phyloP scores from a whole-genome alignment of 2,113 vertebrate genomes.

The Hystrix cristata region DNA sequence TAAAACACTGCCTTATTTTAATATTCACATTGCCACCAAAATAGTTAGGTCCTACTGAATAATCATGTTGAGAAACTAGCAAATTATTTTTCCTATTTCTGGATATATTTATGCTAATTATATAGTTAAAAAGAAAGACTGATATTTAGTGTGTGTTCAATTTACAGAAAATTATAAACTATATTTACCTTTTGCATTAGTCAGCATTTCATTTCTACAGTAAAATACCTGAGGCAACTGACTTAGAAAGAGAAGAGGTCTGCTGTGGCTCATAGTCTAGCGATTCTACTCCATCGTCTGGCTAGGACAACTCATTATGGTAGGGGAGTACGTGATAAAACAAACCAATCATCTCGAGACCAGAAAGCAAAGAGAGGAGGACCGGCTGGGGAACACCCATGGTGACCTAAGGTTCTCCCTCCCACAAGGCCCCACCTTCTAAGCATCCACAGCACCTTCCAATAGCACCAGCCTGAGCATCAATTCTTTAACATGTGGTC shows the following conservation, averaged over 20 bases:
- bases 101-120: not conserved
- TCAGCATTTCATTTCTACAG: not conserved
- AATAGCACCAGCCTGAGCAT: not conserved
- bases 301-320: not conserved
- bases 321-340: no score
- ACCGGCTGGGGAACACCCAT: not conserved
- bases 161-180: not conserved
- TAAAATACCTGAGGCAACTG: not conserved
- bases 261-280: not conserved
- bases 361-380: not conserved
- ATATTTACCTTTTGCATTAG: not conserved
- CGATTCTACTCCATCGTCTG: not conserved
- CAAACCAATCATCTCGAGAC: not conserved
- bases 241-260: not conserved
- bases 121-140: constrained; percentile 1
- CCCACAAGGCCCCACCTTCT: not conserved
- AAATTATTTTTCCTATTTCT: constrained; percentile 35
- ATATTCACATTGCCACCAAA: constrained; percentile 9
- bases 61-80: constrained; percentile 17
- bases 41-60: constrained; percentile 23
- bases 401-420: not conserved
- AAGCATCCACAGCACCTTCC: not conserved
- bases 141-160: not conserved
- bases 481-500: not conserved
- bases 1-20: constrained; percentile 31